Conservation (phyloP, 2,113 vertebrate species). For the Ondatra zibethicus region DNA sequence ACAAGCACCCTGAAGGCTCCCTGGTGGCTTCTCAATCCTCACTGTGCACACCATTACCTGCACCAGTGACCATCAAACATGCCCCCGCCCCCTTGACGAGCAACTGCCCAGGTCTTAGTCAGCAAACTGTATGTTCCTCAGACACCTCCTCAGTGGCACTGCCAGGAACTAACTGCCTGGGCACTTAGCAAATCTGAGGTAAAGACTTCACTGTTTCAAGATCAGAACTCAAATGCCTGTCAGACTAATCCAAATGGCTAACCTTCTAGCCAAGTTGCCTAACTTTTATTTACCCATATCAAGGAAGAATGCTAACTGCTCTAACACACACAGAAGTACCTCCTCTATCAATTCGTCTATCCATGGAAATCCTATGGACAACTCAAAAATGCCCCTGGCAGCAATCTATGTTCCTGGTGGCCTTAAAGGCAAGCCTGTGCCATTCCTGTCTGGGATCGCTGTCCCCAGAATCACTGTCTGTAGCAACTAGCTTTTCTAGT, state of each 20-base stretch:
- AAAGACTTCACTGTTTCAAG: slow-evolving; percentile 47
- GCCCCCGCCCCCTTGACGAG: too few species aligned
- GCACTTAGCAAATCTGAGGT: not conserved
- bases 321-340: not conserved
- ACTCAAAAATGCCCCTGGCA: not conserved
- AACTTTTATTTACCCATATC: slow-evolving; percentile 7
- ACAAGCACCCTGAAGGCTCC: not conserved
- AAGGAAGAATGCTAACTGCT: not conserved
- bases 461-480: not conserved
- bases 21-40: not conserved
- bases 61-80: not conserved
- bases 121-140: not conserved
- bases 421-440: not conserved
- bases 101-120: not conserved
- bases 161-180: not conserved
- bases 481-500: not conserved
- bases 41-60: fast-evolving
- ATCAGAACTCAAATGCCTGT: not conserved
- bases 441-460: not conserved
- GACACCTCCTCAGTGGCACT: not conserved
- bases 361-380: not conserved
- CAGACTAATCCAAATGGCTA: not conserved
- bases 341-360: not conserved
- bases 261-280: not conserved
- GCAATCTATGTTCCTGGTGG: not conserved